Evolutionary conservation across 2,113 vertebrate genomes (phyloP), one percentile per base, ranked within the genome.

Genomic region (Tamias sibiricus): DNA sequence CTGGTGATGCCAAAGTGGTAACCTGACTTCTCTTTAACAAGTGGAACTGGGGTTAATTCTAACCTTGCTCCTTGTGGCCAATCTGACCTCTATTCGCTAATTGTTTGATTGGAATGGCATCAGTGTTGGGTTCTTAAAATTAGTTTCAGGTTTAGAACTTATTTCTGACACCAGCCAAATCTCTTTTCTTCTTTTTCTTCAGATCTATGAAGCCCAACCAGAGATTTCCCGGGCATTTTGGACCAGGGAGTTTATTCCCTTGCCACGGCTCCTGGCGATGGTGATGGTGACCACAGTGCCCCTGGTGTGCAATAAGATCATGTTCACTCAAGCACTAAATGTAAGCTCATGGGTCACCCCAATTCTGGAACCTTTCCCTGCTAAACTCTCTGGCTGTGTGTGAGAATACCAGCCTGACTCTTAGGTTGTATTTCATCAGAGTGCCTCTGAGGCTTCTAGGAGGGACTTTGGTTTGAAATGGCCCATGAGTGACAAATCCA

Each of bases 181-280:
- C 7, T 32, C 24, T n/a, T 37, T 72, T 95, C 6, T 96, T 93
- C 97, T 66, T 84, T 24, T 97, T 97, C 54, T 57, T n/a, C 95
- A 99, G 99, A 99, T 99, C 96, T 99, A 99, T 0, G 99, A 99
- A 62, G 99, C 99, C 69, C 99, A 99, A 96, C 99, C 99, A 35
- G 99, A 99, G 52, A 95, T 99, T 86, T 99, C 99, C 85, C 98
- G 57, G 64, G 98, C 99, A 13, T 99, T 99, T 96, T 99, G 98
- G 92, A 98, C 97, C 26, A 89, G 94, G 49, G 99, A 99, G 96
- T 98, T 99, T 94, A 95, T 99, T 96, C 99, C 99, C 47, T 96
- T 99, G 81, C 98, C 99, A n/a, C 99, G 98, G 32, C 97, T 99
- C 77, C 98, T 99, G 82, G 98, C 99, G 22, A 99, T 99, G 99